A percentile compares a stretch with the other conserved stretches of the same genome.
Evolutionary conservation across 2,888 invertebrate species (phyloP).

Genomic region (Drosophila ustulata): DNA sequence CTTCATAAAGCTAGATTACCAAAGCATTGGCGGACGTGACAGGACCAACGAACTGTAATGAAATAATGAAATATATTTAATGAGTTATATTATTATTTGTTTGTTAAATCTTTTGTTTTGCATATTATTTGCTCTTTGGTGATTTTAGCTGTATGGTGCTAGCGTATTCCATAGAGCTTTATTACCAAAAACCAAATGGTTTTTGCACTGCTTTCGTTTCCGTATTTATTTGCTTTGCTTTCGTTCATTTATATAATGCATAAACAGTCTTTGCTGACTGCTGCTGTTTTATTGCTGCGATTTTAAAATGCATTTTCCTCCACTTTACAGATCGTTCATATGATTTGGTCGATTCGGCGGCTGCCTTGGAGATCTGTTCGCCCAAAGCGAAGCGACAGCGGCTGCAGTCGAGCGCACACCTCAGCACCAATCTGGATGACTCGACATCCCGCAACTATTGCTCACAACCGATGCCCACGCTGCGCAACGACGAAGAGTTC

Average conservation of each 20-base stretch:
- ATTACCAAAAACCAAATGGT: conserved; percentile 89
- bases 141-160: conserved; percentile 90
- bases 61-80: not conserved
- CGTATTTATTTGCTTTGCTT: conserved; percentile 27
- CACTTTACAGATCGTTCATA: conserved; percentile 80
- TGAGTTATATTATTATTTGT: conserved; percentile 15
- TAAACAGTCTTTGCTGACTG: not conserved
- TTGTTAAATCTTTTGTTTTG: conserved; percentile 66
- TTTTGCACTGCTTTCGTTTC: conserved; percentile 74
- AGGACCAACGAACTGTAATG: conserved; percentile 44
- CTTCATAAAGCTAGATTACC: conserved; percentile 98
- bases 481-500: conserved; percentile 66
- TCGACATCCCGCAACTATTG: conserved; percentile 84
- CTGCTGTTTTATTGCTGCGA: not conserved
- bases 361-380: conserved; percentile 81
- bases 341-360: conserved; percentile 82
- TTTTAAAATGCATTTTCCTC: not conserved
- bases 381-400: conserved; percentile 84
- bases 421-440: conserved; percentile 81
- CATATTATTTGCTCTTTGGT: conserved; percentile 89
- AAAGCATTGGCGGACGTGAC: conserved; percentile 89
- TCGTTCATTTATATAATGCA: not conserved
- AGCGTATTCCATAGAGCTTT: conserved; percentile 88
- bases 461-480: conserved; percentile 84
- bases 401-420: conserved; percentile 81